Base-by-base conservation (phyloP, 2,113 vertebrate genomes). In the Piaya cayana region DNA sequence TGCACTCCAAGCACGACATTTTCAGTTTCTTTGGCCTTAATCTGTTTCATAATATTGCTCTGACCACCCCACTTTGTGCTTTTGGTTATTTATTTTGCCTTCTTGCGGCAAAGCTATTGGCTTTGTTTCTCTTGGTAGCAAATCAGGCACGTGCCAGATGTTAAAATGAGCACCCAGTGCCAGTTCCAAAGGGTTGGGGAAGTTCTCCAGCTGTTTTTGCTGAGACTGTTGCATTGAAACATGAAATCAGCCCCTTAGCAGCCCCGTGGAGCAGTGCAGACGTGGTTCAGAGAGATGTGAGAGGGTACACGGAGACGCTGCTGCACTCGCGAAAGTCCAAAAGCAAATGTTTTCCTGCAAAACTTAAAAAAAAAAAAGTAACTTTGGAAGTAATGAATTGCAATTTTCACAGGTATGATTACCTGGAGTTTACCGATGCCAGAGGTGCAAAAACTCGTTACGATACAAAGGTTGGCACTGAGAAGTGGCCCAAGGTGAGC, bases 401-500 rank as follows among this genome's bases (percentile, higher is more conserved):
- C 93, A 34, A 82, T 97, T 82, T 97, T 82, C 68, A 43, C 97
- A 99, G 99, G 97, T 99, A 99, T 59, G 99, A 99, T 98, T 99
- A 99, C 96, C 96, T 99, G 97, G 99, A 99, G 92, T 99, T 99
- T 93, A 99, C 99, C 3, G 99, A 99, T 71, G 98, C 99, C 59
- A 98, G 98, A 98, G 99, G 99, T 62, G 99, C 98, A 27, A 99
- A 99, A 97, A 98, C 99, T 43, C 99, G 99, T 91, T 99, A 99
- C 14, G 99, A 99, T 94, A 99, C 99, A 96, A 99, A 99, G 97
- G 99, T 99, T 78, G 99, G 99, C 95, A 99, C 98, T 52, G 99
- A 99, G 55, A 99, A 99, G 95, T 99, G 99, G 99, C 99, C 99
- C 78, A 99, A 98, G 99, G 99, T 99, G 96, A 97, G 98, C 90